Base-by-base conservation (phyloP, 1,140 invertebrate genomes). In the Sycophaga agraensis region DNA sequence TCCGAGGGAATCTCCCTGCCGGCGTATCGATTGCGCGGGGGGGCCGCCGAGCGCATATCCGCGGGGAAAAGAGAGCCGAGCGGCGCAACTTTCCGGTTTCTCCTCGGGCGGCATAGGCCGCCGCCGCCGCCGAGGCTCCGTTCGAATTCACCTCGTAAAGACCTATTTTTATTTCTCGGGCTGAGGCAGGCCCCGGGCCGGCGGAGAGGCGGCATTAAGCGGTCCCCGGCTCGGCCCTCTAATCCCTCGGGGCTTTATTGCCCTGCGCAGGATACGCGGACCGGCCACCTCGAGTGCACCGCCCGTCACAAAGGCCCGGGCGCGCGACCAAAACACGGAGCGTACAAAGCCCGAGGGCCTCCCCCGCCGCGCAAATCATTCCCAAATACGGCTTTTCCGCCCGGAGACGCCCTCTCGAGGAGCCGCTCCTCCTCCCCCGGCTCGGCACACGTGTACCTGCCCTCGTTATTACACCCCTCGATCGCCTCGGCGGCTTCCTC, bases 131-230 rank as follows among this genome's bases (percentile, higher is more conserved):
- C 34, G 4, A n/a, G 14, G n/a, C 14, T 21, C 40, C 39, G 21
- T 45, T 66, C 62, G 51, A 66, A 60, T 60, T 59, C 60, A 60
- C 49, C 45, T 65, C 51, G 53, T 65, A 65, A 65, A 65, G 57
- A 42, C 21, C 21, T 56, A 56, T 58, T 63, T 63, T 63, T 63
- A 63, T 56, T 57, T 63, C 40, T 43, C 39, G 28, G 34, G 22
- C 26, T 31, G 56, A 55, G 48, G 51, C 50, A 64, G 59, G 59
- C 49, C 42, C 34, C 12, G 37, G 3, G 31, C 45, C 22, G 35
- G 21, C 17, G 24, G 35, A 59, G 49, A 58, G 59, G 35, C 39
- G 40, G 58, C 50, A 65, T 64, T 59, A 59, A 64, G 57, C 59
- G 54, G 58, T 53, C 42, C 50, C 11, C 9, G 53, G 43, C 21